Percentiles rank a stretch among this genome's conserved stretches.
Conservation (phyloP, 2,888 invertebrate genomes). For the Euzetes globulus region DNA sequence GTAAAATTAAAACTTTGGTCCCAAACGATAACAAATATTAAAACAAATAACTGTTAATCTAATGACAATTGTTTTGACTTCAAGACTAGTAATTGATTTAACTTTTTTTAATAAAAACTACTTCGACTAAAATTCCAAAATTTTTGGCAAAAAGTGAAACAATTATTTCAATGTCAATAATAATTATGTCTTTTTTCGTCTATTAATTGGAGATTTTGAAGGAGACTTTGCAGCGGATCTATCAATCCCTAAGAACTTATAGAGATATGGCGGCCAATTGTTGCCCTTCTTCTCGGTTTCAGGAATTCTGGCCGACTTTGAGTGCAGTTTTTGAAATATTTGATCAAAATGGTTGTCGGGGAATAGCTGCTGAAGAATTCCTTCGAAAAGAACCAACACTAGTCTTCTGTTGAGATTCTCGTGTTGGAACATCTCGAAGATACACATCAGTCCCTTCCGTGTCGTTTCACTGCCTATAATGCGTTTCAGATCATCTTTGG, state of each 20-base stretch:
- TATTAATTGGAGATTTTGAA: constrained; percentile 2
- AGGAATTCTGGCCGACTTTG: background rate
- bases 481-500: constrained; percentile 72
- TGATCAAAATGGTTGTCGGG: constrained; percentile 67
- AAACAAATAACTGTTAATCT: too few species aligned
- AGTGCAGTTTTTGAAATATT: constrained; percentile 51
- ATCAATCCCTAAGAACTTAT: constrained; percentile 26
- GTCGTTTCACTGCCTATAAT: constrained; percentile 83
- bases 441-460: constrained; percentile 67
- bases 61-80: background rate
- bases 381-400: constrained; percentile 73
- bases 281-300: background rate
- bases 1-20: background rate
- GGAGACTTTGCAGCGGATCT: background rate
- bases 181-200: background rate
- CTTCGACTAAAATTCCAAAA: background rate
- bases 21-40: background rate
- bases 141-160: background rate
- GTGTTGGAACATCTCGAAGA: constrained; percentile 81
- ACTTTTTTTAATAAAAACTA: background rate
- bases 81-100: background rate
- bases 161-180: background rate
- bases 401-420: constrained; percentile 74
- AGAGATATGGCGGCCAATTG: constrained; percentile 36
- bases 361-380: constrained; percentile 66